Conservation (phyloP, 64 coral and sea anemone species). For the Trachythela sp. region DNA sequence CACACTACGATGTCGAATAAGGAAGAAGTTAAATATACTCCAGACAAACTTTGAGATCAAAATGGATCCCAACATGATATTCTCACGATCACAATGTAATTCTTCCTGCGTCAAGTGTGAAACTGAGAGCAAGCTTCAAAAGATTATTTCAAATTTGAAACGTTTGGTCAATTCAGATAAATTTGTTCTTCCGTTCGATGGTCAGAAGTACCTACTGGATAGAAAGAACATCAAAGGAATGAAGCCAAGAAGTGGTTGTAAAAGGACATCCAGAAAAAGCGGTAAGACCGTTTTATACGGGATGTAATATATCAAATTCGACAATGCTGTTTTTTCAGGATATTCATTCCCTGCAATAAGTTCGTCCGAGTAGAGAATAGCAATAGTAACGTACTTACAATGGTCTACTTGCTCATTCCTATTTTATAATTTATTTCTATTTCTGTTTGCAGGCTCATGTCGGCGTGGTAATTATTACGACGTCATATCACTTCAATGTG, state of each 20-base stretch:
- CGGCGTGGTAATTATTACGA: conserved; percentile 72
- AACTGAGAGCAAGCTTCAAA: not conserved
- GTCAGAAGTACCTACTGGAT: not conserved
- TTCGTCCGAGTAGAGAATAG: too few species aligned
- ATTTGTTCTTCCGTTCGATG: not conserved
- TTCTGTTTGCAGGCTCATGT: conserved; percentile 13
- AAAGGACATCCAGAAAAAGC: not conserved
- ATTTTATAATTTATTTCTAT: too few species aligned
- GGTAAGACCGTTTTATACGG: not conserved
- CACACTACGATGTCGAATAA: not conserved
- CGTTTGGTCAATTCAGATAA: not conserved
- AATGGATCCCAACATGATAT: conserved; percentile 17
- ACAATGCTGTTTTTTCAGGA: too few species aligned
- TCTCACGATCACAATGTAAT: not conserved
- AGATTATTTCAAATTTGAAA: conserved; percentile 9
- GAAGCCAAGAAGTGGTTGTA: not conserved
- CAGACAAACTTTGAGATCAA: not conserved
- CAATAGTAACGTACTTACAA: too few species aligned
- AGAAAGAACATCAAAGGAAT: not conserved
- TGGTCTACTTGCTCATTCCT: too few species aligned
- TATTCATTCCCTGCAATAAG: too few species aligned
- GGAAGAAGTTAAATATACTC: not conserved
- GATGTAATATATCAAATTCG: too few species aligned
- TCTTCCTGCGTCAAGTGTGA: not conserved
- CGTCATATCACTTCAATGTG: conserved; percentile 38